Base-by-base conservation (phyloP, 2,113 vertebrate genomes). In the Lathamus discolor region DNA sequence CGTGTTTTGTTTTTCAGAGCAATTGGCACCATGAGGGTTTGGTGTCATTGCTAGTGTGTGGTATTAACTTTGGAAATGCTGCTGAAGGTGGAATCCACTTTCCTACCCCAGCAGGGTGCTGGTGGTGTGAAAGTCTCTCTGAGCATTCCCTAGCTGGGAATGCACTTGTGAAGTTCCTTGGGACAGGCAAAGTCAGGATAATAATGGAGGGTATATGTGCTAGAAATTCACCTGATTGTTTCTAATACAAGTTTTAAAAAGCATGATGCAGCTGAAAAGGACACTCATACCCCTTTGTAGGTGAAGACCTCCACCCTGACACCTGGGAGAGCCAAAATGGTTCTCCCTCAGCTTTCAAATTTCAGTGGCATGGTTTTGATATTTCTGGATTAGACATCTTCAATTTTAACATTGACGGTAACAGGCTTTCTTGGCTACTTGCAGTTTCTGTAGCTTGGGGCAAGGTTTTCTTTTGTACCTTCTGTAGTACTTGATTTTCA, bases 121-220 rank as follows among this genome's bases (percentile, higher is more conserved):
- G 39, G 15, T 69, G 63, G 4, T 63, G 31, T 67, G 23, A 61
- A 48, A 79, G 15, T 52, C 20, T 52, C 14, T 79, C 17, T 20
- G 46, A 67, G 0, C 46, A 10, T 8, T 27, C 14, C 43, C 16
- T 57, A 8, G 1, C 1, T 66, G 68, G 54, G 66, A 72, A 51
- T 4, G 11, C 1, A 2, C 11, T 83, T 2, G 1, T 39, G n/a
- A 83, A 68, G 22, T 44, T 57, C n/a, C 79, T 46, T 39, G 48
- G 39, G 64, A 76, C 43, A 44, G 31, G 14, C 54, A 39, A 52
- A 37, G 68, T 51, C 33, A 37, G 27, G 35, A 28, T 14, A 61
- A 13, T 35, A 49, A n/a, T 2, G 16, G 6, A 1, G 2, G 4
- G 6, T 3, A 4, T 28, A 10, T 54, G 35, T 43, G 4, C 33